phyloP scores from a whole-genome alignment of 1,140 invertebrate genomes.

The Halesus radiatus region DNA sequence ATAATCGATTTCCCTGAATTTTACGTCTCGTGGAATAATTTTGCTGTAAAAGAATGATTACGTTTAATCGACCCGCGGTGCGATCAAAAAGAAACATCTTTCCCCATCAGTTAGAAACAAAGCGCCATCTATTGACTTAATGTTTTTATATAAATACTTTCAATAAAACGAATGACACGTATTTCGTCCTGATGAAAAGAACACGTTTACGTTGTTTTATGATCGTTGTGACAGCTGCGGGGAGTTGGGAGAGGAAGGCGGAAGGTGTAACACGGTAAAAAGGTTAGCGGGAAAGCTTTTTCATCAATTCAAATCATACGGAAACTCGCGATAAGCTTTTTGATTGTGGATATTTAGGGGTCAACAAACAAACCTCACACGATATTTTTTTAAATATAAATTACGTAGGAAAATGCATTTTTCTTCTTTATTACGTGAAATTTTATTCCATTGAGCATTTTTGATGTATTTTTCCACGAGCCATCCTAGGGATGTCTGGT shows the following conservation, averaged over 20 bases:
- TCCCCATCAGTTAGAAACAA: not conserved
- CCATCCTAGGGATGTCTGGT: no score
- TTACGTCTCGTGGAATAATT: not conserved
- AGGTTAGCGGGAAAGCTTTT: conserved; percentile 23
- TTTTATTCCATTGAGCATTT: no score
- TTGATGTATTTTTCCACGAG: no score
- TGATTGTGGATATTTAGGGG: no score
- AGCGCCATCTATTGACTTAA: not conserved
- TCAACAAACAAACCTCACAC: no score
- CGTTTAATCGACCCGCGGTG: not conserved
- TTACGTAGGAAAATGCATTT: no score
- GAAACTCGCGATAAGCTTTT: conserved; percentile 29
- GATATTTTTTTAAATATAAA: no score
- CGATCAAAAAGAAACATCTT: no score
- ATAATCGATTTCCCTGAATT: not conserved
- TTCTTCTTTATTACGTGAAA: no score
- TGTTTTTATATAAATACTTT: not conserved
- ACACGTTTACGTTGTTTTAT: conserved; percentile 5
- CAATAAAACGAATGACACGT: conserved; percentile 13
- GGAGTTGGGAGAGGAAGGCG: not conserved
- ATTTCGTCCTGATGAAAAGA: conserved; percentile 15
- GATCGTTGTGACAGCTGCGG: conserved; percentile 3
- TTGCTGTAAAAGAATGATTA: not conserved
- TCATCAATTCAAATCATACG: conserved; percentile 33
- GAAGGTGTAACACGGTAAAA: not conserved